A percentile compares a stretch with the other conserved stretches of the same genome.
Conservation (phyloP, 1,140 invertebrate species). For the Hypothenemus hampei region DNA sequence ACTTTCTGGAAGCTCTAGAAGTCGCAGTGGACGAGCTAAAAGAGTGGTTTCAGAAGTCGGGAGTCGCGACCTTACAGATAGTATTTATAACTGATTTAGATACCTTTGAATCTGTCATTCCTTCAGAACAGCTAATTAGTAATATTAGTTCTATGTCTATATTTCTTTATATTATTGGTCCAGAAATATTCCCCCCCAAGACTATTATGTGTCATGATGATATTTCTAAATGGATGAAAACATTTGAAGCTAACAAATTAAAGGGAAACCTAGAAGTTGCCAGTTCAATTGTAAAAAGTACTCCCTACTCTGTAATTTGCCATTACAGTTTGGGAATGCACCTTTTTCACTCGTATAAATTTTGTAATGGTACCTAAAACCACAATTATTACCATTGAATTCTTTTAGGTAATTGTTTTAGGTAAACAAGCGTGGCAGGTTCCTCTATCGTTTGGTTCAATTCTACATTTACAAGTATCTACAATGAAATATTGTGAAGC, state of each 20-base stretch:
- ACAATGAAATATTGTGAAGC: constrained; percentile 25
- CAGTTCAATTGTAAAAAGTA: constrained; percentile 21
- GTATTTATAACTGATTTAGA: constrained; percentile 22
- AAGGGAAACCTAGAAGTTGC: constrained; percentile 9
- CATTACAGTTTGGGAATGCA: constrained; percentile 25
- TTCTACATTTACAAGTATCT: constrained; percentile 17
- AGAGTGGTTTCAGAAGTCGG: constrained; percentile 16
- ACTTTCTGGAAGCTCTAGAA: constrained; percentile 27
- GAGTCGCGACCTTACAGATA: constrained; percentile 13
- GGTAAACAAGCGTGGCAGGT: constrained; percentile 29
- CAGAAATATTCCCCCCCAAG: constrained; percentile 18
- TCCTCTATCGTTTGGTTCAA: constrained; percentile 22
- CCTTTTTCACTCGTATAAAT: constrained; percentile 25
- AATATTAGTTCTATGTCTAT: constrained; percentile 9
- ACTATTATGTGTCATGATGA: constrained; percentile 14
- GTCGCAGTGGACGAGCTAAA: constrained; percentile 20
- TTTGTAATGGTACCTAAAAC: constrained; percentile 9
- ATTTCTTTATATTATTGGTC: constrained; percentile 32
- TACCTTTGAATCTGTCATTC: not conserved
- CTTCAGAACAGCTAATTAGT: constrained; percentile 2
- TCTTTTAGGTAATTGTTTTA: not conserved
- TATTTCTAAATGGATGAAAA: constrained; percentile 26
- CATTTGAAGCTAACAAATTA: not conserved
- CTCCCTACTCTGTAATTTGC: constrained; percentile 23
- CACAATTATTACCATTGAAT: not conserved